phyloP scores from a whole-genome alignment of 2,113 vertebrate species.

The Turdus rufiventris region DNA sequence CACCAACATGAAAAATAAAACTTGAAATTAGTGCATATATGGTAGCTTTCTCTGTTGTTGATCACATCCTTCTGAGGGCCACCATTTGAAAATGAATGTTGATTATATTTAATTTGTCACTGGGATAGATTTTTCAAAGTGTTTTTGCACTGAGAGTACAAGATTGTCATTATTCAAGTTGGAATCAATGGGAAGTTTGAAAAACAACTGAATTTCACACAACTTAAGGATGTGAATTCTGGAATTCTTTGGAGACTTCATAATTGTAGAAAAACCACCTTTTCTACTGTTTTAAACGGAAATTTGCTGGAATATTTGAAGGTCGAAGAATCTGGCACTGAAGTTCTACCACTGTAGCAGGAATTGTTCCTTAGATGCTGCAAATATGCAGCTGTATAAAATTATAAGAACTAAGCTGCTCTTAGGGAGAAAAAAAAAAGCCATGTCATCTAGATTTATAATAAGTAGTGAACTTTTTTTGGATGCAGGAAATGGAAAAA shows the following conservation, averaged over 20 bases:
- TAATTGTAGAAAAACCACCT: not conserved
- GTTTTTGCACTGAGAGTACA: not conserved
- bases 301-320: not conserved
- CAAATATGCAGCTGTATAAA: not conserved
- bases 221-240: not conserved
- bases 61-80: not conserved
- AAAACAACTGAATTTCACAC: not conserved
- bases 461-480: not conserved
- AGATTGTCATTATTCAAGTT: not conserved
- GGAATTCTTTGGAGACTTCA: not conserved
- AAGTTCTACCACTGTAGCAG: not conserved
- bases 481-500: not conserved
- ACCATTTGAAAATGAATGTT: not conserved
- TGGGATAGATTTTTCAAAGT: not conserved
- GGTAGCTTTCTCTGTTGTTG: not conserved
- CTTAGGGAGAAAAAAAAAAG: not conserved
- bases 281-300: not conserved
- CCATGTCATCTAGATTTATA: not conserved
- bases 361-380: not conserved
- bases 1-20: conserved; percentile 70
- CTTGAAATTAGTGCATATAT: not conserved
- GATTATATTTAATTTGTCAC: not conserved
- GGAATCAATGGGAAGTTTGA: not conserved
- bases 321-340: not conserved
- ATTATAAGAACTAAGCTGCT: not conserved